Base-by-base conservation (phyloP, 1,140 invertebrate species). In the Branchinecta lindahli region DNA sequence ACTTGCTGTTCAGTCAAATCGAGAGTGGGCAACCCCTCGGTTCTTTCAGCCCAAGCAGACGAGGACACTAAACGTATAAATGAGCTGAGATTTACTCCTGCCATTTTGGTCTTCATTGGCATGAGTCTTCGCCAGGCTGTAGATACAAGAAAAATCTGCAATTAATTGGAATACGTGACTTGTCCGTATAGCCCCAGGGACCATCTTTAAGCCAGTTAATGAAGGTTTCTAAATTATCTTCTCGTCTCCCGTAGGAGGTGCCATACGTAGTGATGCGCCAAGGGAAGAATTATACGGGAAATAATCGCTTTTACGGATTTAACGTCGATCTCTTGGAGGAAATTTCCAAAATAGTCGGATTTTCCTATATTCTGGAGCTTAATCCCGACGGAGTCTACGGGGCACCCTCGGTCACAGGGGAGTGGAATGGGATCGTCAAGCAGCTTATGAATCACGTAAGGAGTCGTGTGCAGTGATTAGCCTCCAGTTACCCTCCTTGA, bases 361-460 rank as follows among this genome's bases (percentile, higher is more conserved):
- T 85, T 74, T 80, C 81, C 45, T 85, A 83, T 74, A 78, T 77
- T 65, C 81, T 86, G 46, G 78, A 82, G 69, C 74, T 81, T 45
- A 83, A 84, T 9, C 77, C 78, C 7, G 84, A 85, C 74, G 77
- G 78, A 15, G 78, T 80, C 70, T 85, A 84, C 74, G 84, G 84
- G 0, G 73, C 77, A 46, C 73, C 74, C 20, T 77, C 75, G 75
- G 79, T 75, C 10, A 79, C 78, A 45, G 81, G 81, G 18, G 77
- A 79, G 71, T 85, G 84, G 84, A 82, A 84, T 75, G 84, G 84
- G 18, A 83, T 85, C 76, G 83, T 86, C 12, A 77, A 80, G 68
- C 81, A 86, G 75, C 77, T 85, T 7, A 77, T 84, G 15, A 78
- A 81, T 20, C 73, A 76, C 67, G 77, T 78, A 73, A 71, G 74